Evolutionary conservation across 2,113 vertebrate genomes (phyloP).

Genomic region (Atherinomorus stipes): DNA sequence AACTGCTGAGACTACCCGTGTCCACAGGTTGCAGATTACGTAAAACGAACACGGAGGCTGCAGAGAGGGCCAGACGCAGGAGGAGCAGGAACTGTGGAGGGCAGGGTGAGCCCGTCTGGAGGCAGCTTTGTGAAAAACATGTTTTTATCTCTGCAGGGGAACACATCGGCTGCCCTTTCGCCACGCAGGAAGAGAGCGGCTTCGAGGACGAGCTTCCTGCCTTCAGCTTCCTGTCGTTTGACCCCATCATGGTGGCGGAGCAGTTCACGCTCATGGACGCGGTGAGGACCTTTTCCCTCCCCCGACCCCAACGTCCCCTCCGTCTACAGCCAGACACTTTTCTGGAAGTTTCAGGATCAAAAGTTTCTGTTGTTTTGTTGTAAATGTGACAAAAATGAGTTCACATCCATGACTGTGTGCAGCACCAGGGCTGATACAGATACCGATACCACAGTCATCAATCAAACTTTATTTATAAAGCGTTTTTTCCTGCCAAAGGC

Average conservation of each 20-base stretch:
- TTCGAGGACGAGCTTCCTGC: constrained; percentile 86
- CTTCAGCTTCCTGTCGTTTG: constrained; percentile 89
- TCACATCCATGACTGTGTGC: too few species aligned
- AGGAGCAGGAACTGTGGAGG: constrained; percentile 14
- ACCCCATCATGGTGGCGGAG: constrained; percentile 94
- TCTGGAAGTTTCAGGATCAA: too few species aligned
- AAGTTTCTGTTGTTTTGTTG: too few species aligned
- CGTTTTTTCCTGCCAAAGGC: too few species aligned
- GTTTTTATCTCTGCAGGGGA: constrained; percentile 71
- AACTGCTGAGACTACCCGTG: too few species aligned
- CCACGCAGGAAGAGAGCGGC: constrained; percentile 88
- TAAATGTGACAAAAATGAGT: too few species aligned
- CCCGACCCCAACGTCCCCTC: too few species aligned
- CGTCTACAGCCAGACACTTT: too few species aligned
- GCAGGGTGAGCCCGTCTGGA: background rate
- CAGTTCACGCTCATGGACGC: constrained; percentile 99
- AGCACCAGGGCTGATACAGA: too few species aligned
- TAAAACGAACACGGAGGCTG: background rate
- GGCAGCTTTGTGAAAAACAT: background rate
- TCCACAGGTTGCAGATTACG: too few species aligned
- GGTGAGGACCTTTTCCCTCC: constrained; percentile 80
- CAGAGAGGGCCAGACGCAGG: background rate
- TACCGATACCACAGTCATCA: too few species aligned
- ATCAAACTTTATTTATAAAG: too few species aligned
- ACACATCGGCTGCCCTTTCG: constrained; percentile 85